Conservation (phyloP, 1,140 invertebrate species). For the Epicauta chinensis region DNA sequence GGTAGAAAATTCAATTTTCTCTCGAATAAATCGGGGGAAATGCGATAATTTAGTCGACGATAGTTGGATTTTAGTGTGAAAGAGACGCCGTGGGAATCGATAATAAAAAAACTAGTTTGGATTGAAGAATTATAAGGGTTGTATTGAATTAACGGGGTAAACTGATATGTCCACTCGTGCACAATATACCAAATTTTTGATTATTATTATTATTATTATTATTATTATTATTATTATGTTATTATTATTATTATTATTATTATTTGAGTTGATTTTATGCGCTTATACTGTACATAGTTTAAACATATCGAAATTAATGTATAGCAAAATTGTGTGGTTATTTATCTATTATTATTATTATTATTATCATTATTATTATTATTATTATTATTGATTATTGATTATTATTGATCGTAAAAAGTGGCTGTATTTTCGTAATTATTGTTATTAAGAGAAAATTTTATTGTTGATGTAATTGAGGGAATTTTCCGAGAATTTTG, state of each 20-base stretch:
- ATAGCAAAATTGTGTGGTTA: constrained; percentile 10
- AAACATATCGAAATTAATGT: constrained; percentile 17
- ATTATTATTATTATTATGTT: constrained; percentile 1
- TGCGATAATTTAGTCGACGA: too few relatives aligned
- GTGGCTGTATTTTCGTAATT: constrained; percentile 16
- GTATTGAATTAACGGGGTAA: background rate
- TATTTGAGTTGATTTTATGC: too few relatives aligned
- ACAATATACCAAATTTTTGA: background rate
- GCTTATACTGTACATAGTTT: constrained; percentile 7
- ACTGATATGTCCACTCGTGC: constrained; percentile 8
- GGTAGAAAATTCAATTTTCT: too few relatives aligned
- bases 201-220: background rate
- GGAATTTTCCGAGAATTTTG: constrained; percentile 4
- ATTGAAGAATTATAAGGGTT: too few relatives aligned
- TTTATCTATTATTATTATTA: constrained; percentile 10
- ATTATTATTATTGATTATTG: background rate
- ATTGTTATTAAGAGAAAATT: constrained; percentile 9
- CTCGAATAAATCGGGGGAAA: too few relatives aligned
- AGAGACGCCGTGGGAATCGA: too few relatives aligned
- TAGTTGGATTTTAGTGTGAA: too few relatives aligned
- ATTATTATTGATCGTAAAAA: constrained; percentile 13
- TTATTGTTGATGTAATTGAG: constrained; percentile 8
- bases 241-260: constrained; percentile 1
- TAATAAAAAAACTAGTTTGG: too few relatives aligned
- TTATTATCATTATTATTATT: background rate